phyloP scores from a whole-genome alignment of 2,888 invertebrate species.

The Thymelicus acteon region DNA sequence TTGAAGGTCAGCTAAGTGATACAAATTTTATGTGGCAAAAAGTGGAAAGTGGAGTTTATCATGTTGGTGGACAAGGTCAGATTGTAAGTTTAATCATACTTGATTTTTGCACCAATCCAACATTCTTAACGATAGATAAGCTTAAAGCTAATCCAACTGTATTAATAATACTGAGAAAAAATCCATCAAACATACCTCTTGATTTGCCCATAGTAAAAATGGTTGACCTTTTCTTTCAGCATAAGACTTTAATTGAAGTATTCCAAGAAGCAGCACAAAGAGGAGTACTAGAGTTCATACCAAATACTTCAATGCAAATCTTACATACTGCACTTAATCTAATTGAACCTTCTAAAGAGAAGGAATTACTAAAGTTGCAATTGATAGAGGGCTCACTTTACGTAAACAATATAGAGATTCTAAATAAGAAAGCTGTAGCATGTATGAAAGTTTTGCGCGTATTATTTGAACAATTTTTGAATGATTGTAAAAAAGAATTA shows the following conservation, averaged over 20 bases:
- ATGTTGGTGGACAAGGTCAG: conserved; percentile 3
- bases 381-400: too few species aligned
- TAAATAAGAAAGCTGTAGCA: too few species aligned
- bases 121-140: conserved; percentile 11
- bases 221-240: conserved; percentile 8
- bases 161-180: conserved; percentile 3
- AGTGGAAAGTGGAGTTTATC: conserved; percentile 10
- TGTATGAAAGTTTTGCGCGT: too few species aligned
- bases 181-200: conserved; percentile 3
- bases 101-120: conserved; percentile 10
- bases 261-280: too few species aligned
- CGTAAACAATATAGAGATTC: too few species aligned
- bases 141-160: conserved; percentile 7
- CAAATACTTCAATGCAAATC: conserved; percentile 7
- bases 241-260: too few species aligned
- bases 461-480: too few species aligned
- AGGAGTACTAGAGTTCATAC: too few species aligned
- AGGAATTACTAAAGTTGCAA: too few species aligned
- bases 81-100: conserved; percentile 11
- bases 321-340: conserved; percentile 6
- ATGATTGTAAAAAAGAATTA: too few species aligned
- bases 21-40: conserved; percentile 10
- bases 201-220: not conserved
- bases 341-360: conserved; percentile 4
- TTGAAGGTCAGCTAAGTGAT: conserved; percentile 5